phyloP scores from a whole-genome alignment of 2,797 vertebrate species.

The Neopelma chrysocephalum region DNA sequence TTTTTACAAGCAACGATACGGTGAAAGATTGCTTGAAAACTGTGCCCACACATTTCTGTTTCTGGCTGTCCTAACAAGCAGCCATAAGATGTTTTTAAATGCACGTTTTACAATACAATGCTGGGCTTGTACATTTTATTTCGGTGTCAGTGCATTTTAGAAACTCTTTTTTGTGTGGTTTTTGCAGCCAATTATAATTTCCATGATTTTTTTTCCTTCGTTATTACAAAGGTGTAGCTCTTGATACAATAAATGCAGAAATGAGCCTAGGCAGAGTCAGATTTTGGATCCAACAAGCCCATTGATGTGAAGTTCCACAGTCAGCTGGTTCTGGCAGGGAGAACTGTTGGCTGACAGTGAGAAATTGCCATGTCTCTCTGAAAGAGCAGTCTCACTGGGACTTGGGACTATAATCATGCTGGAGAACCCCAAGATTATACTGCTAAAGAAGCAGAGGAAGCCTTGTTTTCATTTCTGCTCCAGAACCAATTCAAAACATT shows the following conservation, averaged over 20 bases:
- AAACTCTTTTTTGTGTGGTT: background rate
- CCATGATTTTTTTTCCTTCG: background rate
- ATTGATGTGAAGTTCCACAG: background rate
- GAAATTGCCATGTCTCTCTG: accelerated
- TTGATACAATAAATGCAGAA: background rate
- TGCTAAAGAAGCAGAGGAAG: background rate
- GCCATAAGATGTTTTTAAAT: background rate
- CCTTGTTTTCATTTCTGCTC: background rate
- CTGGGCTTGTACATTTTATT: background rate
- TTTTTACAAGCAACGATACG: background rate
- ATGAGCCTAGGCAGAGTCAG: background rate
- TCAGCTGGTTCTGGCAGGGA: background rate
- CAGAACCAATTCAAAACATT: background rate
- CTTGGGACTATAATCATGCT: background rate
- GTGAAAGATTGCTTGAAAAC: slow-evolving; percentile 4
- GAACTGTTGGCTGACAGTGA: background rate
- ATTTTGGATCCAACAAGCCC: background rate
- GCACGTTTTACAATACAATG: background rate
- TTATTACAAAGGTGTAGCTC: background rate
- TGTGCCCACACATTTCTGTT: background rate
- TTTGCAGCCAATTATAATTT: background rate
- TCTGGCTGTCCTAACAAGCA: slow-evolving; percentile 11
- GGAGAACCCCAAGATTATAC: background rate
- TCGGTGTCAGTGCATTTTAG: background rate
- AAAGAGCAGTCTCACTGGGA: background rate